phyloP scores from a whole-genome alignment of 2,797 vertebrate species.

The Rhinogobio ventralis region DNA sequence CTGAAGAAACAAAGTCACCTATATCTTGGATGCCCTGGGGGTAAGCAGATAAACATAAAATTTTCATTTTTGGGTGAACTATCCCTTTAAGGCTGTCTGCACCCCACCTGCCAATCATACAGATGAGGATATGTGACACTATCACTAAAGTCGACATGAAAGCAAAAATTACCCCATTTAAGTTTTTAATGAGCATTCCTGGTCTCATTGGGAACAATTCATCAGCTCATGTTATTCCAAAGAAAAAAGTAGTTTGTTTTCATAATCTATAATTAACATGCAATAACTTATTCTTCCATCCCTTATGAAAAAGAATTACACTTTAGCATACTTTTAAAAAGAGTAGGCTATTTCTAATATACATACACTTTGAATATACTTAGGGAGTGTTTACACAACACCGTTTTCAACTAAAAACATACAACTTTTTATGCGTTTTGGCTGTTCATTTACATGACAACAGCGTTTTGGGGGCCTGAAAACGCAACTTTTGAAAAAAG shows the following conservation, averaged over 20 bases:
- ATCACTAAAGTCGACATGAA: neutral
- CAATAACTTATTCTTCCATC: neutral
- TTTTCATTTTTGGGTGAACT: too few relatives aligned
- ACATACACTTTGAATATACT: too few relatives aligned
- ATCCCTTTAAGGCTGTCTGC: conserved; percentile 54
- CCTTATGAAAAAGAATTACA: neutral
- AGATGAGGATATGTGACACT: conserved; percentile 8
- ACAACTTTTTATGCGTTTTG: too few relatives aligned
- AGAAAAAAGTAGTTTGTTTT: neutral
- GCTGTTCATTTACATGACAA: too few relatives aligned
- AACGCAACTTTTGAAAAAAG: too few relatives aligned
- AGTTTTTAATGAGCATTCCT: neutral
- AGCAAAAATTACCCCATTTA: neutral
- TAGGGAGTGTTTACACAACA: too few relatives aligned
- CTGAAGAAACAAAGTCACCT: too few relatives aligned
- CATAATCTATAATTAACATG: neutral
- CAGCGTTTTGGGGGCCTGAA: too few relatives aligned
- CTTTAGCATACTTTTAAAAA: neutral
- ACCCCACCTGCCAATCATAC: conserved; percentile 20
- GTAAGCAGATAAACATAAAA: too few relatives aligned
- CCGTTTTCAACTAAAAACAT: too few relatives aligned
- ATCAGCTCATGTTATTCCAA: neutral
- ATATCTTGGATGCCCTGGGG: too few relatives aligned
- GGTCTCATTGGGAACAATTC: neutral
- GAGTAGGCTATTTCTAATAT: too few relatives aligned